These are phyloP conservation scores for Enteromius afrohamiltoni DNA, from an alignment of 2,797 vertebrate species.

Conservation along the genomic window DNA sequence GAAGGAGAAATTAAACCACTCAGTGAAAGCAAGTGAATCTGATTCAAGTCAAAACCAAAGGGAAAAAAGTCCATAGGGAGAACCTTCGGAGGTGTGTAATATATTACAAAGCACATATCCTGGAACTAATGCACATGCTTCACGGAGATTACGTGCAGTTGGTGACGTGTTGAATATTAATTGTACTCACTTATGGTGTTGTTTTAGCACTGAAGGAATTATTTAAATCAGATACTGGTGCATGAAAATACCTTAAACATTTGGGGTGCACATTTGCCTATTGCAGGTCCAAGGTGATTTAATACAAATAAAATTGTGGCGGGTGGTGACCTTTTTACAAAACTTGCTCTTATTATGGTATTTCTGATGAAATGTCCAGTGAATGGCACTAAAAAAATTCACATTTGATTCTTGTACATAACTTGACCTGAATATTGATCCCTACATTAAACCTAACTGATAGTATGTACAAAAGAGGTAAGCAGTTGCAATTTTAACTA, in stretches of 20 bases:
- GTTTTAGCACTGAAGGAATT: not conserved
- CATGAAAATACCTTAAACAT: not conserved
- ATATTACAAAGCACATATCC: not conserved
- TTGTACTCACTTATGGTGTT: not conserved
- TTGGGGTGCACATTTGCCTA: not conserved
- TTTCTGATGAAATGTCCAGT: not conserved
- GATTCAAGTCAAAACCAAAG: conserved; percentile 15
- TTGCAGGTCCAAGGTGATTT: not conserved
- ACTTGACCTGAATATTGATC: not conserved
- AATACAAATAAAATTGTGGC: not conserved
- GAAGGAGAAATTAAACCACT: conserved; percentile 27
- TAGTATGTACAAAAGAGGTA: not conserved
- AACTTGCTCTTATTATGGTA: no score
- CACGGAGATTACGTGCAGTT: not conserved
- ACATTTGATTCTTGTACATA: not conserved
- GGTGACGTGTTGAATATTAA: not conserved
- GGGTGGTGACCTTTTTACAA: not conserved
- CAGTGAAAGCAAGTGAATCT: conserved; percentile 13
- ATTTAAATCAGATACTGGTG: conserved; percentile 10
- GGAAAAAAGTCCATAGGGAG: not conserved
- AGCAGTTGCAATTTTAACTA: not conserved
- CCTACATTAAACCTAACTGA: not conserved
- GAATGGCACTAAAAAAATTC: not conserved
- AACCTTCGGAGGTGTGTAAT: not conserved
- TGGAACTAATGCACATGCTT: conserved; percentile 13